Conservation (phyloP, 2,797 vertebrate genomes). For the Gambelia wislizenii region DNA sequence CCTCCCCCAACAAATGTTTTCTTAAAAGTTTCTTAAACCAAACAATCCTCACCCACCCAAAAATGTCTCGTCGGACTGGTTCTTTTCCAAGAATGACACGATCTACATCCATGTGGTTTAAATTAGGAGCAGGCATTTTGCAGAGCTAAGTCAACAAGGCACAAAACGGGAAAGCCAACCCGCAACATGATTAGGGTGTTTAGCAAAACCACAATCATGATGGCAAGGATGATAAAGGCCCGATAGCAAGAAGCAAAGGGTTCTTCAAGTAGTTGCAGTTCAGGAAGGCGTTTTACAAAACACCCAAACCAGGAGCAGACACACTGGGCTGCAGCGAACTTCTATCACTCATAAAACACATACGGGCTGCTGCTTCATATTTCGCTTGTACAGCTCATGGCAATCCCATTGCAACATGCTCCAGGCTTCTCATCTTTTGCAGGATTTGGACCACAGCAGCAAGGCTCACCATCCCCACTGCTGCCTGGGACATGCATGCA, state of each 20-base stretch:
- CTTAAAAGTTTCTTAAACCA: constrained; percentile 90
- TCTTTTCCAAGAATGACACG: constrained; percentile 93
- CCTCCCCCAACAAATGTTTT: constrained; percentile 85
- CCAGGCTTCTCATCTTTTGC: neutral
- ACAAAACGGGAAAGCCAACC: constrained; percentile 79
- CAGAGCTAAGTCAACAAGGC: constrained; percentile 77
- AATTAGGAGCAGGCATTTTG: constrained; percentile 90
- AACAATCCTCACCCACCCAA: constrained; percentile 89
- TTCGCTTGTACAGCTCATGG: neutral
- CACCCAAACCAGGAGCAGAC: no score
- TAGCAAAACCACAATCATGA: constrained; percentile 63
- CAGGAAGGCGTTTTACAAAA: neutral
- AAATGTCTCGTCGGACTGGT: constrained; percentile 89
- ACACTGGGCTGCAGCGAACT: neutral
- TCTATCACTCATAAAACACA: no score
- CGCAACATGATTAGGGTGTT: constrained; percentile 76
- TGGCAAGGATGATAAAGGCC: neutral
- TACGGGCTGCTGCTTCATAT: neutral
- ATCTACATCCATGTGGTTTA: constrained; percentile 89
- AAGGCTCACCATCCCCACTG: neutral
- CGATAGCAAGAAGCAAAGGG: neutral
- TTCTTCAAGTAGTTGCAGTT: neutral
- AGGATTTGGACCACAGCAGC: neutral
- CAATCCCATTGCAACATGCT: no score
- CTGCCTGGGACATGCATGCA: no score